A percentile compares a stretch with the other conserved stretches of the same genome.
These are phyloP conservation scores for Apostichopus leukothele DNA, from an alignment of 53 echinoderm and acorn worm genomes.

Conservation along the genomic window DNA sequence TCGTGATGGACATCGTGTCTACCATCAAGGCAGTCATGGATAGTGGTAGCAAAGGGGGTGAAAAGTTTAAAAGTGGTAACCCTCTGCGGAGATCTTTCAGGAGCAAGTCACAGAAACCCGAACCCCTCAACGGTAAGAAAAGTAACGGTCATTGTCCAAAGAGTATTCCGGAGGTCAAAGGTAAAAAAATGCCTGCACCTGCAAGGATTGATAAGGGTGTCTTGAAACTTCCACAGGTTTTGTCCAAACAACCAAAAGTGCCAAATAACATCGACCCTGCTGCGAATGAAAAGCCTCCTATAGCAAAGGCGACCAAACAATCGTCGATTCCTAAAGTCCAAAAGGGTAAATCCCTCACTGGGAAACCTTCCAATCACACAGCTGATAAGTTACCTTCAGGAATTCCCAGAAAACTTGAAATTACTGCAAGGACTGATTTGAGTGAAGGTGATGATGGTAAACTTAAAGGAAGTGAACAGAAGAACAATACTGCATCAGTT, in stretches of 20 bases:
- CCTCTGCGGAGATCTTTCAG: constrained; percentile 24
- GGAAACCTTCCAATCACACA: not conserved
- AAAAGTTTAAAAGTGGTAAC: constrained; percentile 1
- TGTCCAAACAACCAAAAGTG: constrained; percentile 31
- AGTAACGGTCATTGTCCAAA: constrained; percentile 30
- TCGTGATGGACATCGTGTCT: constrained; percentile 84
- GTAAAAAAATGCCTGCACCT: not conserved
- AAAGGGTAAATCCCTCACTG: not conserved
- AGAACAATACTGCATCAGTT: not conserved
- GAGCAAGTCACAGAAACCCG: constrained; percentile 22
- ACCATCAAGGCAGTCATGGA: constrained; percentile 70
- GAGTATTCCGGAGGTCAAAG: not conserved
- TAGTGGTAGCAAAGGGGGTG: not conserved
- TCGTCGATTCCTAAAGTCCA: not conserved
- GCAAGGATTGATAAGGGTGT: not conserved
- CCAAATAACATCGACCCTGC: constrained; percentile 4
- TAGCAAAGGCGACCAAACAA: not conserved
- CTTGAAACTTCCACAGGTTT: constrained; percentile 24
- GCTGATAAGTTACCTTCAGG: not conserved
- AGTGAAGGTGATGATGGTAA: not conserved
- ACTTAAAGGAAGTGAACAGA: not conserved
- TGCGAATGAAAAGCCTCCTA: constrained; percentile 17
- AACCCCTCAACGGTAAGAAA: constrained; percentile 2
- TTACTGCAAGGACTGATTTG: not conserved
- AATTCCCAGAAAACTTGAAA: not conserved